A percentile compares a stretch with the other conserved stretches of the same genome.
phyloP scores from a whole-genome alignment of 2,113 vertebrate species.

The Callopanchax toddi region DNA sequence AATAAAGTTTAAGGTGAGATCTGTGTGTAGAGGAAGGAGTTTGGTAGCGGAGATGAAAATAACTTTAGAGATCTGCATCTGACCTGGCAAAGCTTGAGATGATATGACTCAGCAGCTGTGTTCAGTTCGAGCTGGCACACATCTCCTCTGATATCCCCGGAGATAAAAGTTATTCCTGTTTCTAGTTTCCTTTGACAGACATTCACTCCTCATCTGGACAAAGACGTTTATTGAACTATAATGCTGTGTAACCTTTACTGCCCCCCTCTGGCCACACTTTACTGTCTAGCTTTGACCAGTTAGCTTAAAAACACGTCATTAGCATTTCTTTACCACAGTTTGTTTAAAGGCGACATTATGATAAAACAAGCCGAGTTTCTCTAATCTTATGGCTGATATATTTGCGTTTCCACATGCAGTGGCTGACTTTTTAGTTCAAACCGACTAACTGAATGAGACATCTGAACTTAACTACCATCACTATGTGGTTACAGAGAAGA shows the following conservation, averaged over 20 bases:
- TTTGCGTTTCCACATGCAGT: too few species aligned
- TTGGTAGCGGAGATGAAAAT: not conserved
- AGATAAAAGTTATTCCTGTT: not conserved
- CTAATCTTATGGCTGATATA: too few species aligned
- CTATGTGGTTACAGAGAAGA: not conserved
- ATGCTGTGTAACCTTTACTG: not conserved
- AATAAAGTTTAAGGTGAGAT: not conserved
- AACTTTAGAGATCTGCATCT: not conserved
- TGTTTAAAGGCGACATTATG: too few species aligned
- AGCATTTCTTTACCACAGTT: too few species aligned
- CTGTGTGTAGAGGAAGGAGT: not conserved
- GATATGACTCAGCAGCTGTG: not conserved
- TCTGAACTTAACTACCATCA: too few species aligned
- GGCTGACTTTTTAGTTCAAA: too few species aligned
- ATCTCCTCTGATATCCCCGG: not conserved
- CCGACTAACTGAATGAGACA: too few species aligned
- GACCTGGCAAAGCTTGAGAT: not conserved
- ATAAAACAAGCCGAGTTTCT: too few species aligned
- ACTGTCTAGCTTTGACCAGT: not conserved
- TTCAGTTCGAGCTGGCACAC: not conserved
- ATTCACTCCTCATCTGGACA: not conserved
- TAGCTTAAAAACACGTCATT: not conserved
- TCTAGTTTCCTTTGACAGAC: not conserved
- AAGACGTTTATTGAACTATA: not conserved
- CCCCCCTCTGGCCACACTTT: not conserved